Base-by-base conservation (phyloP, 2,888 invertebrate species). In the Drosophila borborema region DNA sequence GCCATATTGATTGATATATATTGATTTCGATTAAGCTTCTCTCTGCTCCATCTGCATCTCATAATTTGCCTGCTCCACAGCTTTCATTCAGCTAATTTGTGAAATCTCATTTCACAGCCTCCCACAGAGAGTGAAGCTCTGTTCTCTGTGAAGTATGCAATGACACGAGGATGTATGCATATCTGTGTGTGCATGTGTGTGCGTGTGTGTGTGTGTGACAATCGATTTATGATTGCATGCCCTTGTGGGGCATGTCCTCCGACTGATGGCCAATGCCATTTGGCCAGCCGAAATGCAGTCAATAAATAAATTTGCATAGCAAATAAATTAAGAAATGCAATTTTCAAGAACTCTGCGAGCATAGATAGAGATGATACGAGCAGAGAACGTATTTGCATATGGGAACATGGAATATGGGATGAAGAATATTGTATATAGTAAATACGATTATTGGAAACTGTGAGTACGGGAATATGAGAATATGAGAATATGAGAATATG, bases 281-380 rank as follows among this genome's bases (percentile, higher is more conserved):
- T 56, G n/a, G 41, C 46, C 46, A 38, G 18, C 64, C 41, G 61
- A 74, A 49, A n/a, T 49, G 49, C 64, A 81, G 82, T 82, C 87
- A 84, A 91, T 90, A 89, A 89, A 90, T 91, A 91, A 90, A 90
- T 90, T 90, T 79, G 90, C 89, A 90, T 90, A 90, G 69, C 74
- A 86, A 90, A 91, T 84, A 84, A 89, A 90, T 91, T 77, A 90
- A 82, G 90, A 80, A 88, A 81, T 89, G 89, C 91, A 90, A 90
- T 81, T 86, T 80, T 78, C 78, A 86, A 88, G 79, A 77, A 84
- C 77, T 76, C 72, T 71, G 28, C 77, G 31, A 51, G 69, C 72
- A 56, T 16, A 54, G 53, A 16, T 38, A 20, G 20, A 20, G 53
- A 36, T 14, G 14, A 20, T 14, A 7, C 53, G 53, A 53, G 7